These are phyloP conservation scores for Gambusia affinis DNA, from an alignment of 2,113 vertebrate genomes.

Conservation along the genomic window DNA sequence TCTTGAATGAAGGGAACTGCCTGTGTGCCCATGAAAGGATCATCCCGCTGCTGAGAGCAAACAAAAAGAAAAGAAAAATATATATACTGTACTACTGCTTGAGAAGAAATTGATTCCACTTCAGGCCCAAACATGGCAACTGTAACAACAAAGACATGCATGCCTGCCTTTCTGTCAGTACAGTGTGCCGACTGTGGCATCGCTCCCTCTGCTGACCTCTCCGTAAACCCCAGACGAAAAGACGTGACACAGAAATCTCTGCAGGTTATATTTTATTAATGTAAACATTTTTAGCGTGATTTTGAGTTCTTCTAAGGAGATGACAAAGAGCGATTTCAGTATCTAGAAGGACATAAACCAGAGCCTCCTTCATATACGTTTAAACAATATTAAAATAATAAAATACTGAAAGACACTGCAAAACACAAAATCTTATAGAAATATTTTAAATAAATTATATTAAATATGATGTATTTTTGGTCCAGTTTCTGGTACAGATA, in stretches of 20 bases:
- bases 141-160: constrained; percentile 55
- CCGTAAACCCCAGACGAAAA: constrained; percentile 37
- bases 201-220: constrained; percentile 41
- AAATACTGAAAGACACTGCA: too few species aligned
- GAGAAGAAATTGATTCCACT: constrained; percentile 55
- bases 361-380: constrained; percentile 18
- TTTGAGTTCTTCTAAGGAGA: constrained; percentile 23
- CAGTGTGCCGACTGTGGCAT: constrained; percentile 43
- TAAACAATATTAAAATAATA: constrained; percentile 12
- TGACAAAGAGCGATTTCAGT: too few species aligned
- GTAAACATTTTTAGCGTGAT: constrained; percentile 61
- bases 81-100: constrained; percentile 47
- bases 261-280: constrained; percentile 65
- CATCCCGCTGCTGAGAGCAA: constrained; percentile 34
- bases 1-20: constrained; percentile 19
- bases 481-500: too few species aligned
- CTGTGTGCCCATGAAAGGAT: constrained; percentile 36
- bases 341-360: too few species aligned
- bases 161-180: constrained; percentile 33
- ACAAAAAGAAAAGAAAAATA: constrained; percentile 55
- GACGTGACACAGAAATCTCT: constrained; percentile 51
- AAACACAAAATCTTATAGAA: too few species aligned
- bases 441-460: too few species aligned
- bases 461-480: too few species aligned
- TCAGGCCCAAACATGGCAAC: constrained; percentile 71